phyloP scores from a whole-genome alignment of 2,888 invertebrate species.

The Rhagophthalmus giganteus region DNA sequence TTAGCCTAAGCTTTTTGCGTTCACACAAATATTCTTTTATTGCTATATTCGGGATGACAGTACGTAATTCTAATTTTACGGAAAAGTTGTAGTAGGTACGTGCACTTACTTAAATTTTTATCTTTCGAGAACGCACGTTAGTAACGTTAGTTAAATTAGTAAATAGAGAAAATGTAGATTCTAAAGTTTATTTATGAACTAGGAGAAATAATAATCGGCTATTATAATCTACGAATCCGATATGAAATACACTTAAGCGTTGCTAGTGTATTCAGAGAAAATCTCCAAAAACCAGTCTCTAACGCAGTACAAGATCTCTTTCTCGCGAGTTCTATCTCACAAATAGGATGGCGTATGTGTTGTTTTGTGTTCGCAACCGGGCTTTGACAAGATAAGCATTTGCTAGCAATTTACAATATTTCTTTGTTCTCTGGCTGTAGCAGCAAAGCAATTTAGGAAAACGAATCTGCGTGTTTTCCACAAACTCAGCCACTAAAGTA shows the following conservation, averaged over 20 bases:
- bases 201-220: slow-evolving; percentile 23
- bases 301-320: slow-evolving; percentile 47
- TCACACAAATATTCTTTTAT: too few relatives aligned
- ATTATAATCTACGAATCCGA: slow-evolving; percentile 22
- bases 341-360: slow-evolving; percentile 43
- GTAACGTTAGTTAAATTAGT: too few relatives aligned
- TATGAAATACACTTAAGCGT: slow-evolving; percentile 26
- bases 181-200: slow-evolving; percentile 26
- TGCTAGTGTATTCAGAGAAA: slow-evolving; percentile 26
- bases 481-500: slow-evolving; percentile 31
- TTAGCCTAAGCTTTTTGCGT: too few relatives aligned
- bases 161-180: too few relatives aligned
- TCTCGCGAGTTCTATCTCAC: slow-evolving; percentile 47
- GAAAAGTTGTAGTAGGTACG: too few relatives aligned
- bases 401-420: slow-evolving; percentile 44
- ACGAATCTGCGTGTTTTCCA: slow-evolving; percentile 34
- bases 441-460: slow-evolving; percentile 32
- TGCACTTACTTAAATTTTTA: too few relatives aligned
- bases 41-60: too few relatives aligned
- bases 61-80: too few relatives aligned
- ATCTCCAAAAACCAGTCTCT: slow-evolving; percentile 34
- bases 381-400: slow-evolving; percentile 48
- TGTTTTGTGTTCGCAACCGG: slow-evolving; percentile 43
- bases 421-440: slow-evolving; percentile 35
- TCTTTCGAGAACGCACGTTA: too few relatives aligned